phyloP scores from a whole-genome alignment of 1,140 invertebrate species.

The Anagrus nilaparvatae region DNA sequence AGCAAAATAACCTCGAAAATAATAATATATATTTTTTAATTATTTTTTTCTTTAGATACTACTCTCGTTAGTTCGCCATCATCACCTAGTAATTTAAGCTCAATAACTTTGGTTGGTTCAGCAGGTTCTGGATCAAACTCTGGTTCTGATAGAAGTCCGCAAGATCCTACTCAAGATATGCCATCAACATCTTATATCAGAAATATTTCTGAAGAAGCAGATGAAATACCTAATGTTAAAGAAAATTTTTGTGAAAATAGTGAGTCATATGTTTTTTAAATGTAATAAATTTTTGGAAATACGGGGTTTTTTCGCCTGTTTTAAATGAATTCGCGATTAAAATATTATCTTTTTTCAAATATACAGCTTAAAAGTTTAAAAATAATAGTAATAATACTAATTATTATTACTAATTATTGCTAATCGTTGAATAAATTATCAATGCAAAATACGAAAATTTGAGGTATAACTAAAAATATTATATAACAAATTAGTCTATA shows the following conservation, averaged over 20 bases:
- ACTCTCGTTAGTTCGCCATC: slow-evolving; percentile 48
- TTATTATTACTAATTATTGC: too few relatives aligned
- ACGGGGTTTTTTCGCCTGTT: slow-evolving; percentile 5
- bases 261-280: slow-evolving; percentile 8
- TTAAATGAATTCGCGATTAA: too few relatives aligned
- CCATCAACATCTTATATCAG: too few relatives aligned
- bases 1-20: not conserved
- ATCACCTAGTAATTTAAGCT: slow-evolving; percentile 62
- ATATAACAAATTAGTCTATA: not conserved
- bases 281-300: not conserved
- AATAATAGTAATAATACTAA: too few relatives aligned
- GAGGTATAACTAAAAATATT: too few relatives aligned
- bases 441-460: too few relatives aligned
- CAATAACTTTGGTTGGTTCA: slow-evolving; percentile 57
- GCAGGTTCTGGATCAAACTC: slow-evolving; percentile 43
- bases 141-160: slow-evolving; percentile 38
- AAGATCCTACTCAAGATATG: slow-evolving; percentile 19
- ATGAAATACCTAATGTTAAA: slow-evolving; percentile 24
- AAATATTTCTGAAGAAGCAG: slow-evolving; percentile 31
- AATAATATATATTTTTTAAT: not conserved
- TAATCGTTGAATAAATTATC: too few relatives aligned
- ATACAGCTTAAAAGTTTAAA: too few relatives aligned
- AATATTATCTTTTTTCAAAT: too few relatives aligned
- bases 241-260: slow-evolving; percentile 17
- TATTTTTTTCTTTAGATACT: slow-evolving; percentile 24